Conservation (phyloP, 2,113 vertebrate genomes). For the Phocoena sinus region DNA sequence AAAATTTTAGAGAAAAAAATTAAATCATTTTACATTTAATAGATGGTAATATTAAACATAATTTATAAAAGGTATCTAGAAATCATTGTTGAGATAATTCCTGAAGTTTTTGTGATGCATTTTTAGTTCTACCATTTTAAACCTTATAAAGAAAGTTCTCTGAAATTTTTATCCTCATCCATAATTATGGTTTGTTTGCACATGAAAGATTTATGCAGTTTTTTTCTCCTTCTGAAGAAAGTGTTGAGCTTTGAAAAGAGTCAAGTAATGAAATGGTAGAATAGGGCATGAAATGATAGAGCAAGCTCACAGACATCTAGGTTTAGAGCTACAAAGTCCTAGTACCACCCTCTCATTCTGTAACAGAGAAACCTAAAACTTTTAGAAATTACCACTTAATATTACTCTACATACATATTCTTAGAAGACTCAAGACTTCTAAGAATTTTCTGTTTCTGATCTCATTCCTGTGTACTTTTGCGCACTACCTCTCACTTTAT, state of each 20-base stretch:
- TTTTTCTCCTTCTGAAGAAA: not conserved
- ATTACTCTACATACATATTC: not conserved
- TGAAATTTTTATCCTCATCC: not conserved
- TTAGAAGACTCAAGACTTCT: not conserved
- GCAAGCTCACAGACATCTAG: not conserved
- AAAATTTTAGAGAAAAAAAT: not conserved
- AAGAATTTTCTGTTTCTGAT: not conserved
- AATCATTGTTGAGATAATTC: not conserved
- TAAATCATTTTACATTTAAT: not conserved
- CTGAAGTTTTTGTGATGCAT: not conserved
- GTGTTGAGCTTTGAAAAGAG: not conserved
- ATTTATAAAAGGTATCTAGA: not conserved
- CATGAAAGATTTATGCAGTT: not conserved
- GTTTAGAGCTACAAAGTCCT: not conserved
- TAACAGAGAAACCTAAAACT: not conserved
- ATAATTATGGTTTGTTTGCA: not conserved
- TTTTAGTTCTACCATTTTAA: not conserved
- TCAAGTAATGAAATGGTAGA: not conserved
- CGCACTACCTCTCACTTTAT: not conserved
- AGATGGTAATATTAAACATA: not conserved
- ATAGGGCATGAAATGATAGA: not conserved
- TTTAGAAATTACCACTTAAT: not conserved
- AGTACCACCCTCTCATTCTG: not conserved
- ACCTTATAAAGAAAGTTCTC: not conserved
- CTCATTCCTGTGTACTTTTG: not conserved